Percentiles rank a stretch among this genome's conserved stretches.
Conservation (phyloP, 2,797 vertebrate genomes). For the Perodicticus potto region DNA sequence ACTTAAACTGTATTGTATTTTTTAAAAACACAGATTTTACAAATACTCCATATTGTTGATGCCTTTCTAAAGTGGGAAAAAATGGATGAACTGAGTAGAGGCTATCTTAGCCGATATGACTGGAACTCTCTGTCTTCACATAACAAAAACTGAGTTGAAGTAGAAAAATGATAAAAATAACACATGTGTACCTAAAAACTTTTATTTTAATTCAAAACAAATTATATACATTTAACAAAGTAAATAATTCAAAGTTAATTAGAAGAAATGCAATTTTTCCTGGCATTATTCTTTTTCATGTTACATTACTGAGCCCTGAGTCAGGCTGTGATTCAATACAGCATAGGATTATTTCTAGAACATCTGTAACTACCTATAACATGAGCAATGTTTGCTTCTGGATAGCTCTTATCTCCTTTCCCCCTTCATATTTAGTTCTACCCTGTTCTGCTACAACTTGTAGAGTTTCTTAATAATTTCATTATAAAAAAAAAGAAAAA, state of each 20-base stretch:
- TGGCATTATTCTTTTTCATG: not conserved
- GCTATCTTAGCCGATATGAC: not conserved
- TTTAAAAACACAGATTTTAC: conserved; percentile 29
- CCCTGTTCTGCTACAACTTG: conserved; percentile 11
- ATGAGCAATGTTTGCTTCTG: not conserved
- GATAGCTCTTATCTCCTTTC: not conserved
- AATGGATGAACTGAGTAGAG: not conserved
- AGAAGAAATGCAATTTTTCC: conserved; percentile 17
- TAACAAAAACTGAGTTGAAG: conserved; percentile 38
- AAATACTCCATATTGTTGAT: not conserved
- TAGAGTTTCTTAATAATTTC: not conserved
- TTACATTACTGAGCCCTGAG: not conserved
- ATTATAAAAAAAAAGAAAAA: not conserved
- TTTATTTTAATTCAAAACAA: conserved; percentile 45
- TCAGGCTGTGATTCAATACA: not conserved
- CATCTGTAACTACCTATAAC: not conserved
- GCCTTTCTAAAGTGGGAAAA: not conserved
- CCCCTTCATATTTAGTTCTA: not conserved
- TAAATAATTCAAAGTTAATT: conserved; percentile 18
- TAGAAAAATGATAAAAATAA: conserved; percentile 30
- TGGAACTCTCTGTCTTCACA: conserved; percentile 27
- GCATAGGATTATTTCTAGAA: not conserved
- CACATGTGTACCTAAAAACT: not conserved
- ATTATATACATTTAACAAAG: conserved; percentile 11
- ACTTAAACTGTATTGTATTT: conserved; percentile 19